These are phyloP conservation scores for Nematostella vectensis DNA, from an alignment of 92 coral and sea anemone species.

Conservation along the genomic window DNA sequence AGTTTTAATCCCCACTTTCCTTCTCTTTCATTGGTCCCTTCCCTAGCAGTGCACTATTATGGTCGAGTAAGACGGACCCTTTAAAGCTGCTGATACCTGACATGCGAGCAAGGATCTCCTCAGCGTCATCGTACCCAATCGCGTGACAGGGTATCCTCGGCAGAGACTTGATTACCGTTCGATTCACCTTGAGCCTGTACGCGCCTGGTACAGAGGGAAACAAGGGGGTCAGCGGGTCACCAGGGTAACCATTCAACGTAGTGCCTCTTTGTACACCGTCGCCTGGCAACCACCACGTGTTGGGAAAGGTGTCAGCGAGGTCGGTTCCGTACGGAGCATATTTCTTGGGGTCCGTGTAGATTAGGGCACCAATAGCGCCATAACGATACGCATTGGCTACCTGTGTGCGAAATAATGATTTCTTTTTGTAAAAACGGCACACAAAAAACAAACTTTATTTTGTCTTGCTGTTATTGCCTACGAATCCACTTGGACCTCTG, in stretches of 20 bases:
- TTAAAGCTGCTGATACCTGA: slow-evolving; percentile 59
- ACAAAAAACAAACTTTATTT: too few species aligned
- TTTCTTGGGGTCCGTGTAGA: slow-evolving; percentile 55
- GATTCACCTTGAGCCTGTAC: slow-evolving; percentile 37
- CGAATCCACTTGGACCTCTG: too few species aligned
- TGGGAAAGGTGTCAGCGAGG: slow-evolving; percentile 36
- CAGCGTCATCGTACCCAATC: slow-evolving; percentile 58
- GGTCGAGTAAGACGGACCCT: too few species aligned
- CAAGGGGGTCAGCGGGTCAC: slow-evolving; percentile 75
- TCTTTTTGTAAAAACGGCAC: too few species aligned
- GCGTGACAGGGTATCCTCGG: slow-evolving; percentile 72
- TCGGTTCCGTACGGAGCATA: slow-evolving; percentile 38
- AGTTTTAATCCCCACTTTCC: too few species aligned
- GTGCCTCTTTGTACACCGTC: slow-evolving; percentile 57
- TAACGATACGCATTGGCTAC: slow-evolving; percentile 40
- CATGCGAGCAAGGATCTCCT: slow-evolving; percentile 42
- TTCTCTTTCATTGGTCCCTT: too few species aligned
- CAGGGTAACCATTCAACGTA: slow-evolving; percentile 37
- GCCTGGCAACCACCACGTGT: slow-evolving; percentile 65
- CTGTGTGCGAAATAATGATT: slow-evolving; percentile 19
- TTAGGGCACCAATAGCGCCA: slow-evolving; percentile 57
- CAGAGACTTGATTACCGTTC: slow-evolving; percentile 19
- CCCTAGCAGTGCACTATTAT: too few species aligned
- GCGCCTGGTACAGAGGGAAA: slow-evolving; percentile 59
- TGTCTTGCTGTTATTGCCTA: too few species aligned